Base-by-base conservation (phyloP, 1,140 invertebrate genomes). In the Lycorma delicatula region DNA sequence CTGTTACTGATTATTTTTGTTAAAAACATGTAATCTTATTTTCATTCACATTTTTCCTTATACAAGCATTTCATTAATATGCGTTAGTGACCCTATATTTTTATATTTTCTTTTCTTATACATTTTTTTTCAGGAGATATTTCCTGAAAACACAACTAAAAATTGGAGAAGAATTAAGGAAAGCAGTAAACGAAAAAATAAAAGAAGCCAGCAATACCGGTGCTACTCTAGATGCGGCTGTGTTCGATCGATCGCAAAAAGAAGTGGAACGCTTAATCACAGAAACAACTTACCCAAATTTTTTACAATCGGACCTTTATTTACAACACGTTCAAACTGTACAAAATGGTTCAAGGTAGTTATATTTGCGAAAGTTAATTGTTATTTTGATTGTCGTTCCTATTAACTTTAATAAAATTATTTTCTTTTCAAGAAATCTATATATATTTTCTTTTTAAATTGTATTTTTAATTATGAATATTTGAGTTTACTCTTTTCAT, bases 271-370 rank as follows among this genome's bases (percentile, higher is more conserved):
- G 79, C 36, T 79, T 85, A 29, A 92, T 96, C 68, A 84, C 82
- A 59, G 84, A 87, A 66, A 87, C 90, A 26, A 88, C 88, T 46
- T 95, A 95, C 74, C 87, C 87, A 36, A 88, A 89, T 71, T 97
- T 97, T 73, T 79, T 96, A 58, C 85, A 85, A 64, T 93, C 90
- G 59, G 91, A 95, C 64, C 80, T 91, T 68, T 97, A 94, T 78
- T 81, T 95, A 66, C 80, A 89, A 68, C 89, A 92, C 74, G 84
- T 94, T 66, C 85, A 89, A 70, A 80, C 75, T 38, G 78, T 76
- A 64, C 80, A 65, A 46, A 63, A 61, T 55, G 60, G 56, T 11
- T 59, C 56, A 18, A 52, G 50, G 59, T 60, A 34, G n/a, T 34
- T 34, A 34, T 34, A 34, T 47, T 41, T 51, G 48, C 11, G 48